A percentile compares a stretch with the other conserved stretches of the same genome.
phyloP scores from a whole-genome alignment of 2,113 vertebrate genomes.

The Coryphaenoides rupestris region DNA sequence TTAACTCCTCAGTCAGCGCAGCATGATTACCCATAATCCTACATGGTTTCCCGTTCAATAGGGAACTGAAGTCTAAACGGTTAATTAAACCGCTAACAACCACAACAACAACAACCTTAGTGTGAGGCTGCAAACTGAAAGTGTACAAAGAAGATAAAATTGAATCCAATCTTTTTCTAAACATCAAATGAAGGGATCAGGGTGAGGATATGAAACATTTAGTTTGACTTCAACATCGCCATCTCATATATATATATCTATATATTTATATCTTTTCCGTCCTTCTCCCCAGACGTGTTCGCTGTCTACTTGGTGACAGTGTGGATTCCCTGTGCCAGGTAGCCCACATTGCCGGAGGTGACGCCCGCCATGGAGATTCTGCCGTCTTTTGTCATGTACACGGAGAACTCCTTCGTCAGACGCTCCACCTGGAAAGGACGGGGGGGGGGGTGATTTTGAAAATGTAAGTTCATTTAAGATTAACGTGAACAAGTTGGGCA shows the following conservation, averaged over 20 bases:
- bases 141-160: slow-evolving; percentile 31
- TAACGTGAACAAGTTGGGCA: too few species aligned
- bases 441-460: too few species aligned
- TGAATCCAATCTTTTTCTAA: slow-evolving; percentile 33
- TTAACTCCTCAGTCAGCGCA: slow-evolving; percentile 15
- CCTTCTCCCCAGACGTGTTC: background rate
- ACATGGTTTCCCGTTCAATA: slow-evolving; percentile 19
- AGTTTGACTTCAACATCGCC: slow-evolving; percentile 32
- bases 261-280: slow-evolving; percentile 22
- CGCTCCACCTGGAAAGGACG: slow-evolving; percentile 93
- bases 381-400: slow-evolving; percentile 98
- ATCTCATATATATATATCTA: background rate
- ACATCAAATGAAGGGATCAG: slow-evolving; percentile 40
- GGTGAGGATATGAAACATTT: slow-evolving; percentile 8
- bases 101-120: slow-evolving; percentile 7
- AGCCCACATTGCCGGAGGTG: slow-evolving; percentile 85
- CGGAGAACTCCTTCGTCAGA: slow-evolving; percentile 89
- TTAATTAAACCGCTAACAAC: slow-evolving; percentile 19
- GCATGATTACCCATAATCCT: slow-evolving; percentile 9
- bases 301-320: slow-evolving; percentile 86
- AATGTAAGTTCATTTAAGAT: too few species aligned
- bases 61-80: slow-evolving; percentile 2
- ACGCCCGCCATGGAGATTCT: slow-evolving; percentile 95
- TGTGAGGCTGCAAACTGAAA: slow-evolving; percentile 2
- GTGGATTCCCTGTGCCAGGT: slow-evolving; percentile 90